A percentile compares a stretch with the other conserved stretches of the same genome.
These are phyloP conservation scores for Drosophila fungiperda DNA, from an alignment of 2,888 invertebrate species.

Conservation along the genomic window DNA sequence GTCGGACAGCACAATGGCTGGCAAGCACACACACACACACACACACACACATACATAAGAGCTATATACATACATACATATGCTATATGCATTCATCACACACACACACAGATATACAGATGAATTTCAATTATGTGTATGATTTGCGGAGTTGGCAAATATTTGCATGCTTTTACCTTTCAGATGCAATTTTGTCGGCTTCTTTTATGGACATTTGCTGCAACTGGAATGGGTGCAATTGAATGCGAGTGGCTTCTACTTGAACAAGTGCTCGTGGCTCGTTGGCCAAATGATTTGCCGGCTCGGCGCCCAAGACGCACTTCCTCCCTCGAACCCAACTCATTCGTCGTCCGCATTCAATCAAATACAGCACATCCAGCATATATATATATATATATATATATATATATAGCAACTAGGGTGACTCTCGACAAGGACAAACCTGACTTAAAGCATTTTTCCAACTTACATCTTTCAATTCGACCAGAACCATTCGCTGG, in stretches of 20 bases:
- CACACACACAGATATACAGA: slow-evolving; percentile 32
- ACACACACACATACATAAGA: not conserved
- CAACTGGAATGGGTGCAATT: slow-evolving; percentile 14
- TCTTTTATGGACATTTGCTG: slow-evolving; percentile 53
- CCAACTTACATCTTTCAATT: not conserved
- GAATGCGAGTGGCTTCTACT: slow-evolving; percentile 19
- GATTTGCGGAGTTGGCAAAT: slow-evolving; percentile 73
- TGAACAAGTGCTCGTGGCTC: slow-evolving; percentile 2
- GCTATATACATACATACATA: not conserved
- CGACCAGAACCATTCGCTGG: not conserved
- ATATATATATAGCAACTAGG: not conserved
- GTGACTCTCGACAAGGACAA: not conserved
- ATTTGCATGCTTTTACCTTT: slow-evolving; percentile 72
- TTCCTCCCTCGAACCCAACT: not conserved
- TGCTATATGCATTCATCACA: not conserved
- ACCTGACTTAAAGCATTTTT: not conserved
- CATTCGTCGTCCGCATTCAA: not conserved
- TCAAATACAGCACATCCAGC: not conserved
- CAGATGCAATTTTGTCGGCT: slow-evolving; percentile 72
- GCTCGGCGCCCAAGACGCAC: not conserved
- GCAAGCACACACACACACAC: not conserved
- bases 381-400: not conserved
- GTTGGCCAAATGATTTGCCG: slow-evolving; percentile 5
- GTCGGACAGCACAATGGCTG: slow-evolving; percentile 62
- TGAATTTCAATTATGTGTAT: slow-evolving; percentile 75